A percentile compares a stretch with the other conserved stretches of the same genome.
phyloP scores from a whole-genome alignment of 2,797 vertebrate species.

The Bufotes viridis region DNA sequence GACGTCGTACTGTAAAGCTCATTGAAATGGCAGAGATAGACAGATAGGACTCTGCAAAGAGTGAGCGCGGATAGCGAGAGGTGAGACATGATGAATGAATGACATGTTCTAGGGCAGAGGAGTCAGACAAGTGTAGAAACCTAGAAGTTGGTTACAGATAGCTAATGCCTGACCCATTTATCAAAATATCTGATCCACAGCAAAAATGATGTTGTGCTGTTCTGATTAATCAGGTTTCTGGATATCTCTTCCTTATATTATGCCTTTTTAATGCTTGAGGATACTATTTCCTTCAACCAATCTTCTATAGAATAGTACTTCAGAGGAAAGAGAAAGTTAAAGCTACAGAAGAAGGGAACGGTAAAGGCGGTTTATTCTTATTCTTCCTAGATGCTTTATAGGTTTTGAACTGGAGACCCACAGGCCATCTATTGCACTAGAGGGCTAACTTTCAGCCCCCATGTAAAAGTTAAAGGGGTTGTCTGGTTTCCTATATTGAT shows the following conservation, averaged over 20 bases:
- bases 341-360: no score
- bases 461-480: background rate
- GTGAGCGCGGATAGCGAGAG: conserved; percentile 15
- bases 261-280: background rate
- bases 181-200: conserved; percentile 4
- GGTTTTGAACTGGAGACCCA: background rate
- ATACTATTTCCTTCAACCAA: background rate
- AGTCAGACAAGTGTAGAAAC: conserved; percentile 37
- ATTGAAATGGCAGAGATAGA: conserved; percentile 48
- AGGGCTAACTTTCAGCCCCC: background rate
- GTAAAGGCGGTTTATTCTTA: background rate
- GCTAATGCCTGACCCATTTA: conserved; percentile 21
- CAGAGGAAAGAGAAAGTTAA: background rate
- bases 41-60: conserved; percentile 24
- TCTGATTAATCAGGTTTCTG: background rate
- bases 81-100: conserved; percentile 54
- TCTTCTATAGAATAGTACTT: background rate
- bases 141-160: conserved; percentile 43
- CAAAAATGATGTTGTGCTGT: background rate
- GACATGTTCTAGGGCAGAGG: conserved; percentile 53
- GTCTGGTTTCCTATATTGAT: no score
- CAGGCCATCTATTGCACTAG: no score
- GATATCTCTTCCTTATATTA: background rate
- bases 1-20: conserved; percentile 19
- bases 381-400: background rate